Percentiles rank a stretch among this genome's conserved stretches.
These are phyloP conservation scores for Lordiphosa clarofinis DNA, from an alignment of 1,140 invertebrate species.

Conservation along the genomic window DNA sequence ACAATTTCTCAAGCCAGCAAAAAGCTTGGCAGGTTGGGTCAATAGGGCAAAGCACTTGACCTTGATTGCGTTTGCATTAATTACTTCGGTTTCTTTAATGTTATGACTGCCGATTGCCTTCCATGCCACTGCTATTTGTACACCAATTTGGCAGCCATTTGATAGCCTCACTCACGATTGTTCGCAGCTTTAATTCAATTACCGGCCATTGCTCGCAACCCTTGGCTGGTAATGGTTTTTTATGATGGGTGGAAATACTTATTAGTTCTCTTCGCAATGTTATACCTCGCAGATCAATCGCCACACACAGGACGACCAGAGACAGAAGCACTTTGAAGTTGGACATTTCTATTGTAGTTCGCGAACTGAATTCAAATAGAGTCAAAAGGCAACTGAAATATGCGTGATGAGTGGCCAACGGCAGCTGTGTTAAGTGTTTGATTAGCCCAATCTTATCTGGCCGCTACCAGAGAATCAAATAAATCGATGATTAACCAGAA, in stretches of 20 bases:
- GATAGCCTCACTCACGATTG: constrained; percentile 30
- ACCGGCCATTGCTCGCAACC: constrained; percentile 49
- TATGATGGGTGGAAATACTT: constrained; percentile 6
- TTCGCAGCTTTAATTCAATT: constrained; percentile 65
- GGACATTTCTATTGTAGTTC: constrained; percentile 32
- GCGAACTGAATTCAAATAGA: constrained; percentile 11
- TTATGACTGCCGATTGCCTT: constrained; percentile 48
- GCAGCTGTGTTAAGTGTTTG: constrained; percentile 30
- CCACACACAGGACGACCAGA: constrained; percentile 36
- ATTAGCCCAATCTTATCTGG: constrained; percentile 62
- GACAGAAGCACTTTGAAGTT: constrained; percentile 32
- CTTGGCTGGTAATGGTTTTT: constrained; percentile 16
- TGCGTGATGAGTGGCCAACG: constrained; percentile 9
- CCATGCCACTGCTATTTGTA: constrained; percentile 41
- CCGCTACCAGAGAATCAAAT: constrained; percentile 24
- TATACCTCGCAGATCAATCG: constrained; percentile 49
- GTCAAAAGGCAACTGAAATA: constrained; percentile 15
- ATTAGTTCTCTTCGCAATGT: constrained; percentile 3
- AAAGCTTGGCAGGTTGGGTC: constrained; percentile 47
- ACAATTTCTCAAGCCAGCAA: constrained; percentile 45
- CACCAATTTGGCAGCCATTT: constrained; percentile 40
- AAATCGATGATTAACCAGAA: constrained; percentile 37
- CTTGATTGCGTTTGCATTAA: constrained; percentile 75
- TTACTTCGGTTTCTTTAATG: constrained; percentile 66
- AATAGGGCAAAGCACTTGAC: constrained; percentile 74